Percentiles rank a stretch among this genome's conserved stretches.
Evolutionary conservation across 2,113 vertebrate genomes (phyloP).

Genomic region (Dicrurus megarhynchus): DNA sequence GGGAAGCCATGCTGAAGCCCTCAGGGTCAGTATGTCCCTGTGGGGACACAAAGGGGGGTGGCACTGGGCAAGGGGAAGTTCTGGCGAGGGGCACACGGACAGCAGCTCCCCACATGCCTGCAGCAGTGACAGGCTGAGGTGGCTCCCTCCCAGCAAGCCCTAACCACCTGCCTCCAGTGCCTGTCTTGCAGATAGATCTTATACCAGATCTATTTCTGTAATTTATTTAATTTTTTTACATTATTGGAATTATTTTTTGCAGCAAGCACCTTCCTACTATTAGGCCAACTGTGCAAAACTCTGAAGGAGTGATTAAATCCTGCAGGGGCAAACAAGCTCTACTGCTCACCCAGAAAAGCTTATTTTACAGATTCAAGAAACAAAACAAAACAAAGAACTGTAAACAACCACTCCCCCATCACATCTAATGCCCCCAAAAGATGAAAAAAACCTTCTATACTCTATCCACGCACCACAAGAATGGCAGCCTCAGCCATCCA

Average conservation of each 20-base stretch:
- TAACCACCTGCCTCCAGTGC: neutral
- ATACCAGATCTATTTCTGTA: neutral
- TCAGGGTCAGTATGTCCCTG: fast-evolving
- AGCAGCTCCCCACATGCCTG: fast-evolving
- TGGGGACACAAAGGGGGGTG: fast-evolving
- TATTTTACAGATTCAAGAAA: neutral
- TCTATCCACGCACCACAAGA: fast-evolving
- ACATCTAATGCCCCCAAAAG: neutral
- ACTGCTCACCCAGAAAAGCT: neutral
- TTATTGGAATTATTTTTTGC: neutral
- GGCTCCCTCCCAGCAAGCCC: neutral
- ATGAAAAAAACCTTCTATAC: neutral
- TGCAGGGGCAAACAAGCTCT: neutral
- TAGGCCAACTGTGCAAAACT: neutral
- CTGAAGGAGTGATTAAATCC: neutral
- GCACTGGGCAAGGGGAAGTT: neutral
- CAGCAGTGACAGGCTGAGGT: fast-evolving
- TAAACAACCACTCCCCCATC: neutral
- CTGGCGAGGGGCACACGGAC: fast-evolving
- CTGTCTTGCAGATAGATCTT: fast-evolving
- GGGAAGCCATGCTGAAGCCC: fast-evolving
- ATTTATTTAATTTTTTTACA: neutral
- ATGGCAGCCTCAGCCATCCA: neutral
- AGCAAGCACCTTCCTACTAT: neutral
- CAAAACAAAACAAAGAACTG: neutral